These are phyloP conservation scores for Parambassis ranga DNA, from an alignment of 2,797 vertebrate genomes.

Conservation along the genomic window DNA sequence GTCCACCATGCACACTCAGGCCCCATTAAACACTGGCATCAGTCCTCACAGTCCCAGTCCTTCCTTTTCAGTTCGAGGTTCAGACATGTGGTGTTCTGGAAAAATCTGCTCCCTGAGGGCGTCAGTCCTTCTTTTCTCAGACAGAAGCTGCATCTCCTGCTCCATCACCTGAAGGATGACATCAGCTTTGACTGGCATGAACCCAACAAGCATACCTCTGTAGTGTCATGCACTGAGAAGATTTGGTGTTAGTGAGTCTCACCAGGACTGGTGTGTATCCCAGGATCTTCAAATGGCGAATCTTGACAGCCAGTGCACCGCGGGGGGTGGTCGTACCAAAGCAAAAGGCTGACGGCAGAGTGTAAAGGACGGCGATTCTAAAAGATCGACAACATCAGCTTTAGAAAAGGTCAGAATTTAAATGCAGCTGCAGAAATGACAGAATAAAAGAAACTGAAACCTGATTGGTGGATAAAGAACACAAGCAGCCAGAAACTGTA, in stretches of 20 bases:
- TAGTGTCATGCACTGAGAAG: too few relatives aligned
- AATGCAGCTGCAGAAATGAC: slow-evolving; percentile 1
- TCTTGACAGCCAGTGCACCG: slow-evolving; percentile 82
- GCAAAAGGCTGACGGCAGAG: slow-evolving; percentile 76
- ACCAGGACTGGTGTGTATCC: slow-evolving; percentile 88
- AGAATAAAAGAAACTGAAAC: not conserved
- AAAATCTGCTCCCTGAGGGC: slow-evolving; percentile 80
- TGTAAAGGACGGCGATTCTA: slow-evolving; percentile 87
- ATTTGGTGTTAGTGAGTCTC: too few relatives aligned
- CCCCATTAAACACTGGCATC: not conserved
- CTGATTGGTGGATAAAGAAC: not conserved
- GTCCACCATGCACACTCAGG: too few relatives aligned
- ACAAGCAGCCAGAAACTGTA: too few relatives aligned
- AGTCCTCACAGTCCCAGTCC: not conserved
- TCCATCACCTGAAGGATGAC: slow-evolving; percentile 75
- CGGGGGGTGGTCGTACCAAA: slow-evolving; percentile 76
- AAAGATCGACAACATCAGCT: slow-evolving; percentile 22
- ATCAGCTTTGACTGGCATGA: not conserved
- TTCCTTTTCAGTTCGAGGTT: not conserved
- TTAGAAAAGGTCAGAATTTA: slow-evolving; percentile 13
- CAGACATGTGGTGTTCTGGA: slow-evolving; percentile 24
- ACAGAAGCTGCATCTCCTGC: slow-evolving; percentile 73
- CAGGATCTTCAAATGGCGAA: slow-evolving; percentile 84
- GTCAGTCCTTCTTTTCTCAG: slow-evolving; percentile 62
- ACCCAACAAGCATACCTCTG: not conserved